These are phyloP conservation scores for Protonibea diacanthus DNA, from an alignment of 2,797 vertebrate genomes.

Conservation along the genomic window DNA sequence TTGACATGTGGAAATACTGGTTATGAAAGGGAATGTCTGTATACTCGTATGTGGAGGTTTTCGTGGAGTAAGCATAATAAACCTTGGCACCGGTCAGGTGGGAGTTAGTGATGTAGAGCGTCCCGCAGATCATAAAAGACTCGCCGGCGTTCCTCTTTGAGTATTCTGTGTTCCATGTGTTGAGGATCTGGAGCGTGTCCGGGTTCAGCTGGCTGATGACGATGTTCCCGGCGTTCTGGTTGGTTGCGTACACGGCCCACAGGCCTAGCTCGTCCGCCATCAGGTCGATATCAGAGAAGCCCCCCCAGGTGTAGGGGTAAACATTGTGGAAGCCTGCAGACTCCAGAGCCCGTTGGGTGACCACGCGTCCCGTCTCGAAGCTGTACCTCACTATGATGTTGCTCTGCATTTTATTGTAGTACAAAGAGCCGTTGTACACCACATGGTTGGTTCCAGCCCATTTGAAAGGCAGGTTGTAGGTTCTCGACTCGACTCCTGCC, in stretches of 20 bases:
- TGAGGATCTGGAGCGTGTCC: constrained; percentile 93
- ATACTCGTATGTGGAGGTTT: constrained; percentile 96
- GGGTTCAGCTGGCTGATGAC: constrained; percentile 95
- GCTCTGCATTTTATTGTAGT: constrained; percentile 99
- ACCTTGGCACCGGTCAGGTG: constrained; percentile 98
- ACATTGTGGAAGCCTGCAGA: constrained; percentile 97
- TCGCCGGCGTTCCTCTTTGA: constrained; percentile 99
- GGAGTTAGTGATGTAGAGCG: constrained; percentile 97
- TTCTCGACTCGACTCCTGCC: constrained; percentile 94
- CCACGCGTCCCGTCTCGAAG: constrained; percentile 93
- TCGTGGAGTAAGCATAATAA: constrained; percentile 98
- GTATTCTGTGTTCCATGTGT: constrained; percentile 97
- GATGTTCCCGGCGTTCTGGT: constrained; percentile 98
- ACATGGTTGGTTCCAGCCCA: constrained; percentile 99
- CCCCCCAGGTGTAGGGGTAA: constrained; percentile 99
- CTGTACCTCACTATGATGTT: constrained; percentile 98
- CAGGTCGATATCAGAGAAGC: constrained; percentile 98
- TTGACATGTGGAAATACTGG: constrained; percentile 99
- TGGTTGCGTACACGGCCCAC: constrained; percentile 98
- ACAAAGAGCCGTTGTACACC: constrained; percentile 97
- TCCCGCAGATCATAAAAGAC: constrained; percentile 99
- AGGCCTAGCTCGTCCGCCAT: constrained; percentile 98
- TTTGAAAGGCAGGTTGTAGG: constrained; percentile 97
- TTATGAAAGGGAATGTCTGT: constrained; percentile 99
- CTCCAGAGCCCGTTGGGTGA: constrained; percentile 94